These are phyloP conservation scores for Chymomyza amoena DNA, from an alignment of 2,888 invertebrate genomes.

Conservation along the genomic window DNA sequence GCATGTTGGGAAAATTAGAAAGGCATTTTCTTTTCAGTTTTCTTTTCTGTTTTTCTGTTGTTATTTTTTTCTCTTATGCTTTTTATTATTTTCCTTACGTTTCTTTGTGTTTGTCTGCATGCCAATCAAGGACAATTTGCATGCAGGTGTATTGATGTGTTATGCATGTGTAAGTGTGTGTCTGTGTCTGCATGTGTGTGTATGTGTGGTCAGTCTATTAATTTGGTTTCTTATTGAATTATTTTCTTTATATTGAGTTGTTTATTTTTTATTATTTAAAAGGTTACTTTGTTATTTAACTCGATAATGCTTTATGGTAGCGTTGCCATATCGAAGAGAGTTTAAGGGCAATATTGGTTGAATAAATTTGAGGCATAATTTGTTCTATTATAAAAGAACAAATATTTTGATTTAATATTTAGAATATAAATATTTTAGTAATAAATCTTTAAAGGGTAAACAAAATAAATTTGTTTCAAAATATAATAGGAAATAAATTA, in stretches of 20 bases:
- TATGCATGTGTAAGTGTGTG: neutral
- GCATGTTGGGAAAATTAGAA: constrained; percentile 52
- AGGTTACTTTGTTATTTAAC: neutral
- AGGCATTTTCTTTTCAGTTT: neutral
- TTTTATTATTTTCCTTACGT: neutral
- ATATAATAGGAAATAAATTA: no score
- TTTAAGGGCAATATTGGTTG: no score
- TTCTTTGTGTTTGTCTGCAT: constrained; percentile 27
- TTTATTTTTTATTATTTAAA: neutral
- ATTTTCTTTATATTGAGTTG: constrained; percentile 40
- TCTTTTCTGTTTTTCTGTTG: neutral
- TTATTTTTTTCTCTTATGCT: neutral
- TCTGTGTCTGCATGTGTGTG: constrained; percentile 4
- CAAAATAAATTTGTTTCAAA: no score
- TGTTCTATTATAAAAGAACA: no score
- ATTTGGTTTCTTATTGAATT: constrained; percentile 64
- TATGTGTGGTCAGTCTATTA: constrained; percentile 25
- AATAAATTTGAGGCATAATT: no score
- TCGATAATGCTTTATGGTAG: neutral
- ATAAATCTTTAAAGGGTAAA: no score
- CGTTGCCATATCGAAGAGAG: no score
- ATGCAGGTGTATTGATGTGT: no score
- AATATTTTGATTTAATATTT: no score
- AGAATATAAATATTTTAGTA: no score
- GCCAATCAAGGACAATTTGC: constrained; percentile 39